Percentiles rank a stretch among this genome's conserved stretches.
Conservation (phyloP, 2,113 vertebrate species). For the Trematomus loennbergii region DNA sequence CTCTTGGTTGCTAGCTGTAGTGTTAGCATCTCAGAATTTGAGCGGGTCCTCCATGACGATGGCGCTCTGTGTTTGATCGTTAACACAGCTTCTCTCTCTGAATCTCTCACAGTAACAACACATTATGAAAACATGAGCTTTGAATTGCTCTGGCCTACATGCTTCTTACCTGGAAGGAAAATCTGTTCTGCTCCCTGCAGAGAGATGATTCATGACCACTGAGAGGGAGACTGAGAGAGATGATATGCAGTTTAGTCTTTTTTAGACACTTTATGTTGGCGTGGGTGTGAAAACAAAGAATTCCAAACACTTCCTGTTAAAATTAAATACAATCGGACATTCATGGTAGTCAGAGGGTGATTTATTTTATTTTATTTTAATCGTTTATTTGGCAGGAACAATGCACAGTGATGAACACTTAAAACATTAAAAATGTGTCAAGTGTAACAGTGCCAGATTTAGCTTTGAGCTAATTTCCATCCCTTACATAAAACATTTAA, state of each 20-base stretch:
- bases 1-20: not conserved
- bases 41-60: not conserved
- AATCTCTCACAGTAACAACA: not conserved
- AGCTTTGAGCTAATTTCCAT: too few relatives aligned
- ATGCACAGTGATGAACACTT: too few relatives aligned
- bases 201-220: conserved; percentile 44
- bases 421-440: too few relatives aligned
- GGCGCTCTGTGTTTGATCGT: conserved; percentile 12
- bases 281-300: too few relatives aligned
- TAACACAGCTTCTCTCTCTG: not conserved
- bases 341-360: not conserved
- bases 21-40: not conserved
- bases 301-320: too few relatives aligned
- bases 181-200: conserved; percentile 16
- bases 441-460: too few relatives aligned
- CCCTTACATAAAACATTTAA: too few relatives aligned
- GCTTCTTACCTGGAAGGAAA: conserved; percentile 37
- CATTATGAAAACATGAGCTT: conserved; percentile 40
- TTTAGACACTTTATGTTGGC: too few relatives aligned
- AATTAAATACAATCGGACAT: not conserved
- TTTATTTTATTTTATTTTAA: too few relatives aligned
- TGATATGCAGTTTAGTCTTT: not conserved
- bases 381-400: too few relatives aligned
- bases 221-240: not conserved
- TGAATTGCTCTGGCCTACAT: conserved; percentile 34